Conservation (phyloP, 2,888 invertebrate genomes). For the Therioaphis trifolii region DNA sequence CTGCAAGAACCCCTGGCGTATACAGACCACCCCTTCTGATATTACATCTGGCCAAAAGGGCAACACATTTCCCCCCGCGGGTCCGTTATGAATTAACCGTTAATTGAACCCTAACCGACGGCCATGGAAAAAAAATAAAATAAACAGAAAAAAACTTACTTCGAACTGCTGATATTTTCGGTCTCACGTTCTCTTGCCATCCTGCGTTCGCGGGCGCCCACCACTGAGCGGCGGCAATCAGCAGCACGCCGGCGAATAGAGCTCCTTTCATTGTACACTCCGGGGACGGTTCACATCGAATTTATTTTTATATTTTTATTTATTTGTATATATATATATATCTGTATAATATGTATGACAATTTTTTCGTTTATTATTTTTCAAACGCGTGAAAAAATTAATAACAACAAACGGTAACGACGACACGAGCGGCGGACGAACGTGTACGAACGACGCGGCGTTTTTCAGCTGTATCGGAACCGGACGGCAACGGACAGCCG, state of each 20-base stretch:
- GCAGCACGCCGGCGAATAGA: conserved; percentile 5
- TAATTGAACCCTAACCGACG: conserved; percentile 41
- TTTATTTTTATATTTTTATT: neutral
- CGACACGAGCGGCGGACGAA: no score
- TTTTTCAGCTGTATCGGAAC: no score
- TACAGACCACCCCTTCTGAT: conserved; percentile 28
- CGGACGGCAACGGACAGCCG: no score
- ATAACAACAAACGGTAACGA: neutral
- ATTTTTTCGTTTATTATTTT: neutral
- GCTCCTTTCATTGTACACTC: conserved; percentile 22
- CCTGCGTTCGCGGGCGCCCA: conserved; percentile 27
- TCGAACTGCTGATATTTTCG: conserved; percentile 60
- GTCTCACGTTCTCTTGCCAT: conserved; percentile 61
- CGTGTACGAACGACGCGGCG: no score
- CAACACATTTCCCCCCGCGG: conserved; percentile 2
- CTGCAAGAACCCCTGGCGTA: neutral
- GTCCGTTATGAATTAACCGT: conserved; percentile 38
- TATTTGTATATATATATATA: no score
- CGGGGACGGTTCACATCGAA: conserved; percentile 48
- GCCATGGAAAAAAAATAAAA: neutral
- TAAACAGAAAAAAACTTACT: conserved; percentile 44
- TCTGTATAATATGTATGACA: no score
- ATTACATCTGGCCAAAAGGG: conserved; percentile 52
- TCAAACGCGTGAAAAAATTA: conserved; percentile 23
- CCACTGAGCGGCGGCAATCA: conserved; percentile 17